Evolutionary conservation across 2,113 vertebrate species (phyloP).

Genomic region (Steatornis caripensis): DNA sequence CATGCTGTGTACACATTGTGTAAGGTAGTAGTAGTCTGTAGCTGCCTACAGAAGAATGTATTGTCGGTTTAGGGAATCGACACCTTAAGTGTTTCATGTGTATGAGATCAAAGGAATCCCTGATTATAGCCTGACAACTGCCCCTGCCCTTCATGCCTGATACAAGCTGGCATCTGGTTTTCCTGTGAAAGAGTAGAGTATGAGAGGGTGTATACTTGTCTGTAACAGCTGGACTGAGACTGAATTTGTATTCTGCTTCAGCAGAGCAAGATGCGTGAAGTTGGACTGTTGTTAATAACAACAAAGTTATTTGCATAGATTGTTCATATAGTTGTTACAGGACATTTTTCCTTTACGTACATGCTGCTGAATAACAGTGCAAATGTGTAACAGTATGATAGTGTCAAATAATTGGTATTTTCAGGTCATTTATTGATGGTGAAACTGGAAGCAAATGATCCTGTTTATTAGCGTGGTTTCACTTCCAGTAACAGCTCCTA

Average conservation of each 20-base stretch:
- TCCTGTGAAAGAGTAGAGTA: background rate
- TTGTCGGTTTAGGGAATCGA: background rate
- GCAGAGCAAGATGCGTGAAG: background rate
- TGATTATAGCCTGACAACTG: background rate
- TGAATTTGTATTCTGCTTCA: background rate
- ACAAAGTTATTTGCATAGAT: background rate
- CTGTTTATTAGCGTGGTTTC: background rate
- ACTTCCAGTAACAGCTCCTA: background rate
- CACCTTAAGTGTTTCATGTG: background rate
- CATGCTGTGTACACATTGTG: fast-evolving
- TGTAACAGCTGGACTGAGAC: background rate
- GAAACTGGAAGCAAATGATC: background rate
- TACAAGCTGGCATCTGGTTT: background rate
- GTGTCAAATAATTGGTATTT: background rate
- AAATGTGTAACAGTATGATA: background rate
- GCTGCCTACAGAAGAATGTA: background rate
- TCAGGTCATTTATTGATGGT: background rate
- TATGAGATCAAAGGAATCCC: background rate
- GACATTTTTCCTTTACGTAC: background rate
- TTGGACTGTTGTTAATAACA: background rate
- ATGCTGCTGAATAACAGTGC: background rate
- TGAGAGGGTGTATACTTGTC: background rate
- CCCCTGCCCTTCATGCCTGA: background rate
- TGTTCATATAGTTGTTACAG: background rate
- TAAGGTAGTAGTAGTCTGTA: background rate